Evolutionary conservation across 2,888 invertebrate species (phyloP).

Genomic region (Hyposoter dolosus): DNA sequence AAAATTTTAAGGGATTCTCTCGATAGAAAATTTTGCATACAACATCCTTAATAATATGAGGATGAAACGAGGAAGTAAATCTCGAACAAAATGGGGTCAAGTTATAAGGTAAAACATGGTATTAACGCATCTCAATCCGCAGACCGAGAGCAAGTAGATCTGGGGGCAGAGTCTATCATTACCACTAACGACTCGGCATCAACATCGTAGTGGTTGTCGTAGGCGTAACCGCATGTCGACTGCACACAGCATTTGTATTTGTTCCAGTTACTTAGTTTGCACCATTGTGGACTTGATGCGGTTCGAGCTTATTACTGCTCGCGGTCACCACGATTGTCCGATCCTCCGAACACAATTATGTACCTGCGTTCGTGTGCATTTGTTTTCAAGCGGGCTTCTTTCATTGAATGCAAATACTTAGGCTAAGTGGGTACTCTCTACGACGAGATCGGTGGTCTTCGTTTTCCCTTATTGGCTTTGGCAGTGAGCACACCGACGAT

Average conservation of each 20-base stretch:
- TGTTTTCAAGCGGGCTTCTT: slow-evolving; percentile 6
- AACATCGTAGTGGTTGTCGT: slow-evolving; percentile 44
- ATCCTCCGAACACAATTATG: slow-evolving; percentile 22
- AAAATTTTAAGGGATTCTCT: no score
- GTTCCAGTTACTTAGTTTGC: slow-evolving; percentile 69
- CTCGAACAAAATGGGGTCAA: slow-evolving; percentile 25
- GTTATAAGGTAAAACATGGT: slow-evolving; percentile 19
- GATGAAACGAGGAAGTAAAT: slow-evolving; percentile 13
- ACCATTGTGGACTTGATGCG: slow-evolving; percentile 67
- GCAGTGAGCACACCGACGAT: slow-evolving; percentile 27
- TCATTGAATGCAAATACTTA: slow-evolving; percentile 71
- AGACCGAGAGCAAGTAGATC: slow-evolving; percentile 35
- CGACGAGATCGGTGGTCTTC: slow-evolving; percentile 59
- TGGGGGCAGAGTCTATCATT: slow-evolving; percentile 71
- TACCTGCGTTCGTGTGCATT: background rate
- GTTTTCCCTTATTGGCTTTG: slow-evolving; percentile 41
- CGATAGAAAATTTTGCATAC: no score
- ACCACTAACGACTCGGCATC: slow-evolving; percentile 68
- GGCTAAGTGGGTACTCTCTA: slow-evolving; percentile 60
- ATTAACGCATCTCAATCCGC: slow-evolving; percentile 31
- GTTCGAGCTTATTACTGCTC: slow-evolving; percentile 60
- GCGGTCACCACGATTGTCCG: slow-evolving; percentile 50
- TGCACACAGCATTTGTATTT: slow-evolving; percentile 59
- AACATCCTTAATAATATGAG: background rate
- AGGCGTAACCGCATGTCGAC: slow-evolving; percentile 52